Conservation (phyloP, 1,140 invertebrate genomes). For the Galendromus occidentalis region DNA sequence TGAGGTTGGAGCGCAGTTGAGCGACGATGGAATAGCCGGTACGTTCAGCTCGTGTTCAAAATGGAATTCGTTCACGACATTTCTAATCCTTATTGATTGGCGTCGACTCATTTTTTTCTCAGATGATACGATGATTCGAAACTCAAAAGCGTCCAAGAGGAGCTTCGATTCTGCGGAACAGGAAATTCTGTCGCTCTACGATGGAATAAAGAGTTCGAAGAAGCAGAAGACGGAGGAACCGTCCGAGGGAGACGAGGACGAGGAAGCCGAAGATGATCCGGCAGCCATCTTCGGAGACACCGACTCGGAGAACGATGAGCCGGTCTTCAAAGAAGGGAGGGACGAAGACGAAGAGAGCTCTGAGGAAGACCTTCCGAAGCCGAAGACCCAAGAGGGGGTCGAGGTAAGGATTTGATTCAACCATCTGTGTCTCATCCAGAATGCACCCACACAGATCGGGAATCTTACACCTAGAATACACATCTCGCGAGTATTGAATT, state of each 20-base stretch:
- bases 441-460: too few relatives aligned
- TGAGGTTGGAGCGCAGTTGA: slow-evolving; percentile 9
- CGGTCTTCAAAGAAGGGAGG: not conserved
- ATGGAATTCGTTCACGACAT: too few relatives aligned
- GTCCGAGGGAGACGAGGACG: slow-evolving; percentile 16
- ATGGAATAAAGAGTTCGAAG: slow-evolving; percentile 18
- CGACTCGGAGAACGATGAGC: slow-evolving; percentile 16
- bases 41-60: slow-evolving; percentile 17
- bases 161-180: slow-evolving; percentile 20
- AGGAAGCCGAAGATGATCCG: slow-evolving; percentile 12
- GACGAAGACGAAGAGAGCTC: slow-evolving; percentile 16
- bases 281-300: slow-evolving; percentile 14
- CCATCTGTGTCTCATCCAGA: too few relatives aligned
- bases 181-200: slow-evolving; percentile 23
- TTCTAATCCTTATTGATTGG: not conserved
- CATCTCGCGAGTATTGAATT: not conserved
- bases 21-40: slow-evolving; percentile 12
- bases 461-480: too few relatives aligned
- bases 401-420: too few relatives aligned
- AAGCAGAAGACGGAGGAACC: slow-evolving; percentile 22
- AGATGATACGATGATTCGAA: too few relatives aligned
- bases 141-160: too few relatives aligned
- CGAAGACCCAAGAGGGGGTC: too few relatives aligned
- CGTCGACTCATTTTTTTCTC: not conserved
- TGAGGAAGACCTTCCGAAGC: too few relatives aligned